Base-by-base conservation (phyloP, 37 sponge, comb jelly and placozoan genomes). In the Axinella damicornis region DNA sequence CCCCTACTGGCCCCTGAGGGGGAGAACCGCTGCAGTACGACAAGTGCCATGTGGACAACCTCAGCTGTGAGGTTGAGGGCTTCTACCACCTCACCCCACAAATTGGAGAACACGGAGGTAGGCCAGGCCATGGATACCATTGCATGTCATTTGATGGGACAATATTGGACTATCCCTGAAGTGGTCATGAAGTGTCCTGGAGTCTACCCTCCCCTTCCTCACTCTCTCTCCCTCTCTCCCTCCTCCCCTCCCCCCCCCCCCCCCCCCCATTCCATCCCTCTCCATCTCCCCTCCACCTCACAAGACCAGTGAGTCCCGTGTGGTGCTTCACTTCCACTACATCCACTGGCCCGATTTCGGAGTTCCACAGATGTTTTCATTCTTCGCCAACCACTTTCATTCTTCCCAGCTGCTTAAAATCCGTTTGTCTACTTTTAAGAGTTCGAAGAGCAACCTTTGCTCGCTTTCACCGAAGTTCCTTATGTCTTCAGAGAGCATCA, bases 281-380 rank as follows among this genome's bases (percentile, higher is more conserved):
- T n/a, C n/a, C n/a, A n/a, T n/a, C n/a, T n/a, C n/a, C 59, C 62
- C 62, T 35, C 28, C 77, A 6, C 77, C 38, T 60, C 28, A 21
- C n/a, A 59, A 93, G 94, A 84, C 70, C 11, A 82, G 82, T 15
- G 95, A 94, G 71, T 36, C 87, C 1, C 82, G 95, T 24, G 80
- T 57, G 13, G 65, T 97, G 17, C 84, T 80, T n/a, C 98, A 97
- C 83, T 97, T 91, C 78, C 98, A 97, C 75, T 97, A 95, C 74
- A 83, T 81, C 28, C 55, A 67, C n/a, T 97, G 96, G 98, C 98
- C 98, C 31, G 98, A 97, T 72, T 97, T 97, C 81, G 94, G 94
- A 16, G 93, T 94, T 0, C 98, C 98, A 4, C 81, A 87, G n/a
- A 90, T n/a, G n/a, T n/a, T n/a, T n/a, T n/a, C n/a, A n/a, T n/a